These are phyloP conservation scores for Lepas anatifera DNA, from an alignment of 2,888 invertebrate species.

Conservation along the genomic window DNA sequence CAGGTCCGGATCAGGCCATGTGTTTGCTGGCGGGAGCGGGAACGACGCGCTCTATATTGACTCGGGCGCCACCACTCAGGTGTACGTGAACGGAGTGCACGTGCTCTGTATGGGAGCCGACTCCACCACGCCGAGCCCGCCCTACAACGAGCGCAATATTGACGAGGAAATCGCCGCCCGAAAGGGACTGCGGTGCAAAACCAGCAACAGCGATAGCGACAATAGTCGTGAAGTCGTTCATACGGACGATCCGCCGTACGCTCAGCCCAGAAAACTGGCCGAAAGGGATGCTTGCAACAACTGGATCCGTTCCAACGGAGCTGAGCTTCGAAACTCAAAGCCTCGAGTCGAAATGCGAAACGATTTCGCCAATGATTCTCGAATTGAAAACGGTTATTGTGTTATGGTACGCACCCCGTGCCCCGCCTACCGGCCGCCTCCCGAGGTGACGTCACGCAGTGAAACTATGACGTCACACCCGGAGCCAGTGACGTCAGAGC, in stretches of 20 bases:
- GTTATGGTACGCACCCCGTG: not conserved
- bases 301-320: not conserved
- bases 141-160: not conserved
- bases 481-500: not conserved
- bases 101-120: not conserved
- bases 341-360: too few relatives aligned
- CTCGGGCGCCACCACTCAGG: not conserved
- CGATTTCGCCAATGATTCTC: too few relatives aligned
- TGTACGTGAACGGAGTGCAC: constrained; percentile 7
- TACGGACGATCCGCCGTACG: not conserved
- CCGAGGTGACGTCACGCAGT: not conserved
- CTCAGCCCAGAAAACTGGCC: not conserved
- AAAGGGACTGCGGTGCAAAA: too few relatives aligned
- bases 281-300: not conserved
- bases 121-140: not conserved
- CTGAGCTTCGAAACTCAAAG: too few relatives aligned
- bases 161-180: constrained; percentile 1
- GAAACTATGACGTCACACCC: not conserved
- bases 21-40: not conserved
- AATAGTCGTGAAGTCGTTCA: too few relatives aligned
- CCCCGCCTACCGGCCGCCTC: not conserved
- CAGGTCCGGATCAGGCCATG: not conserved
- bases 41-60: not conserved
- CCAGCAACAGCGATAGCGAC: too few relatives aligned
- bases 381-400: not conserved